A percentile compares a stretch with the other conserved stretches of the same genome.
These are phyloP conservation scores for Misgurnus anguillicaudatus DNA, from an alignment of 2,113 vertebrate genomes.

Conservation along the genomic window DNA sequence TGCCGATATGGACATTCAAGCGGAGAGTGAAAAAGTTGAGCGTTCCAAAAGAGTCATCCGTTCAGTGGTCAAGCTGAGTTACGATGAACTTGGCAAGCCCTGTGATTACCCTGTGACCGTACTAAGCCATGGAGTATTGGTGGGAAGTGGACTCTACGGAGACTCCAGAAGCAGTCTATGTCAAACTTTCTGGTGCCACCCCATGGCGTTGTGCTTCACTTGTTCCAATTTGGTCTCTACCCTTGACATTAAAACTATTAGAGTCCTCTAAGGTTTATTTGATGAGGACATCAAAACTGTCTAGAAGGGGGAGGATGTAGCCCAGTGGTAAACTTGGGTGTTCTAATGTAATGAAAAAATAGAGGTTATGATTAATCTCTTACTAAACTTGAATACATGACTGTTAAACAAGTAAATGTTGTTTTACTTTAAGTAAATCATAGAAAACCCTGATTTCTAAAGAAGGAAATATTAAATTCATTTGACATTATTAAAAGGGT, in stretches of 20 bases:
- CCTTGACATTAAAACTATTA: conserved; percentile 5
- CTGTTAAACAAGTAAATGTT: too few species aligned
- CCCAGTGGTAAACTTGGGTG: too few species aligned
- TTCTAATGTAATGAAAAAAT: too few species aligned
- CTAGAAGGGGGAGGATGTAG: background rate
- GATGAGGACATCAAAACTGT: background rate
- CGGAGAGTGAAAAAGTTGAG: background rate
- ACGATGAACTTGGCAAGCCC: background rate
- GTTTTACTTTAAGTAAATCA: too few species aligned
- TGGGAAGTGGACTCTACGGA: background rate
- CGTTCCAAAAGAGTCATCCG: background rate
- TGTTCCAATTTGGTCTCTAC: conserved; percentile 10
- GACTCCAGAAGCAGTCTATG: background rate
- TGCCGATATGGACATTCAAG: background rate
- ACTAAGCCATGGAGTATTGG: background rate
- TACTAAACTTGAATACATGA: too few species aligned
- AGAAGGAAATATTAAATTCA: too few species aligned
- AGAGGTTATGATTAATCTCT: too few species aligned
- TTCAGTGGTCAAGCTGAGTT: background rate
- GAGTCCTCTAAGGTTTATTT: conserved; percentile 15
- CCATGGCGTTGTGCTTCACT: conserved; percentile 14
- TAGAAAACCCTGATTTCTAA: too few species aligned
- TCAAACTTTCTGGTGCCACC: conserved; percentile 24
- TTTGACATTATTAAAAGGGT: too few species aligned
- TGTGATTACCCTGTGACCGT: background rate